Base-by-base conservation (phyloP, 2,113 vertebrate genomes). In the Pseudorhombus dupliciocellatus region DNA sequence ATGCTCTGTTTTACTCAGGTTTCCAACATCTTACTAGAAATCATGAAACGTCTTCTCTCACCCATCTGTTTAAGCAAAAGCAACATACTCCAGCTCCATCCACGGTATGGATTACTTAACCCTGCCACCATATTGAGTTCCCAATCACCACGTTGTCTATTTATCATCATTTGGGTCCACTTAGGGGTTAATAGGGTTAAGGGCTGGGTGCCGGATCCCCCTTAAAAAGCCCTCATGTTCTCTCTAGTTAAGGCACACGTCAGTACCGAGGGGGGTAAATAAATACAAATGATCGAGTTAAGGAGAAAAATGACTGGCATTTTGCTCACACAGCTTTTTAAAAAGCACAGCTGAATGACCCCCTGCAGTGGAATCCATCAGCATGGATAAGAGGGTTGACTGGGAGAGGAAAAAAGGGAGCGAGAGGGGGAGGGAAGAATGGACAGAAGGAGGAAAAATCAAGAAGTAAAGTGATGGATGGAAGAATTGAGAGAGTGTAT, bases 241-340 rank as follows among this genome's bases (percentile, higher is more conserved):
- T 79, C 85, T 88, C 79, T 76, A 84, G 78, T 91, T 85, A 90
- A 87, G 86, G 88, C 86, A 81, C 81, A 87, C 81, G 79, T 88
- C 87, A 86, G 83, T 87, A 88, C 80, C 10, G 69, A 81, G 71
- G 66, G 81, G 59, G 89, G 85, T 84, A 93, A 93, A 94, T 93
- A 93, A 91, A 92, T 91, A 93, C 88, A 93, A 94, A 94, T 91
- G 92, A 92, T 89, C 87, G 90, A 91, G 88, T 92, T 92, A 93
- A 64, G 68, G 85, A 92, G 92, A 93, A 93, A 93, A 94, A 93
- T 93, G 91, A 90, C 81, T 81, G 70, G 70, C 85, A 70, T 75
- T 87, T 87, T 56, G 61, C 80, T 90, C 89, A 82, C 42, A 76
- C 72, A 76, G 81, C 79, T 85, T 91, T 87, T 88, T 73, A 89